Conservation (phyloP, 2,888 invertebrate genomes). For the Coelinius sp. region DNA sequence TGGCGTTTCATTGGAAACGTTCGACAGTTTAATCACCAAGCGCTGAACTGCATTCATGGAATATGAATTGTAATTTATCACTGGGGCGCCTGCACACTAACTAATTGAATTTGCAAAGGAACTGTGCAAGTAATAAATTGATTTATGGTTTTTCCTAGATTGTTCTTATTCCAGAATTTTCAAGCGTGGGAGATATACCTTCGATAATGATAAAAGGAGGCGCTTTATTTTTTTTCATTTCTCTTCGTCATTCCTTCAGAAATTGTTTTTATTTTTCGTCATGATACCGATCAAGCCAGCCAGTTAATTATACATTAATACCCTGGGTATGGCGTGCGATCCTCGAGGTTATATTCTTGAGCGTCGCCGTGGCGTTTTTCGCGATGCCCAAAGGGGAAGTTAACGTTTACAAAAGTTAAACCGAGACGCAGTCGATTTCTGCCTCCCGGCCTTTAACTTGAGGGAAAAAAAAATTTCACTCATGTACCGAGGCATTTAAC, state of each 20-base stretch:
- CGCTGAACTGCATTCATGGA: neutral
- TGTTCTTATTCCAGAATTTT: neutral
- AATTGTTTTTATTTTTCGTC: slow-evolving; percentile 31
- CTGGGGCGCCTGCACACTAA: neutral
- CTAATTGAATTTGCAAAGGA: neutral
- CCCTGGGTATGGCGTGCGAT: slow-evolving; percentile 60
- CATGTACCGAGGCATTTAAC: slow-evolving; percentile 35
- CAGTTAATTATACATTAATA: slow-evolving; percentile 69
- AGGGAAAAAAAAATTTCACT: neutral
- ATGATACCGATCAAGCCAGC: slow-evolving; percentile 63
- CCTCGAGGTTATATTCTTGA: slow-evolving; percentile 46
- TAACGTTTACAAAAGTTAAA: slow-evolving; percentile 15
- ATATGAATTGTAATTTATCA: slow-evolving; percentile 5
- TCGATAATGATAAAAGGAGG: neutral
- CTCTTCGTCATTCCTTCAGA: neutral
- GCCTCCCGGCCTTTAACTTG: slow-evolving; percentile 31
- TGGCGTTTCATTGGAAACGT: neutral
- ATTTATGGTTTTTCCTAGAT: slow-evolving; percentile 1
- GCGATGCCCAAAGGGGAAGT: slow-evolving; percentile 43
- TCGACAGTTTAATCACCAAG: neutral
- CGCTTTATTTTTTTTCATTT: neutral
- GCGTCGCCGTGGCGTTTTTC: slow-evolving; percentile 23
- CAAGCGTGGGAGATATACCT: too few relatives aligned
- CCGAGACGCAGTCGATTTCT: slow-evolving; percentile 24
- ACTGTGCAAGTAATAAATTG: neutral